Evolutionary conservation across 2,888 invertebrate genomes (phyloP).

Genomic region (Neuroscelio doddi): DNA sequence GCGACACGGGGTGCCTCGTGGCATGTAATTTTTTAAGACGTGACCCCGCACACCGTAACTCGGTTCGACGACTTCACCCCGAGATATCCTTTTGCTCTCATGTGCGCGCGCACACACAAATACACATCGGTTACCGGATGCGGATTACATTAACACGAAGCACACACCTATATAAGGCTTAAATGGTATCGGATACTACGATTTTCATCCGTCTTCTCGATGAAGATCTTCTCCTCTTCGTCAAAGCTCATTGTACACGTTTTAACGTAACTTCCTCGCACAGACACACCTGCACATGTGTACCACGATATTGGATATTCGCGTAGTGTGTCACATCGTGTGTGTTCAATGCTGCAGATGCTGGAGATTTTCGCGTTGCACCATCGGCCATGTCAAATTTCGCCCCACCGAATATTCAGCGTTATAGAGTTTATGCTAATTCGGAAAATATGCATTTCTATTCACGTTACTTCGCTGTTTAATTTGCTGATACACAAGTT

Average conservation of each 20-base stretch:
- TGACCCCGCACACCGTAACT: slow-evolving; percentile 51
- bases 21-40: slow-evolving; percentile 62
- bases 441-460: too few relatives aligned
- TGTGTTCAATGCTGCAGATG: not conserved
- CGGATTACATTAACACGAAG: slow-evolving; percentile 31
- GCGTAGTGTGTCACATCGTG: not conserved
- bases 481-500: too few relatives aligned
- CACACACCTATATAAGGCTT: slow-evolving; percentile 30
- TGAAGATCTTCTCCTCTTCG: slow-evolving; percentile 34
- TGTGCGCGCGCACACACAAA: not conserved
- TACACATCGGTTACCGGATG: slow-evolving; percentile 33
- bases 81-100: slow-evolving; percentile 18
- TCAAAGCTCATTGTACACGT: slow-evolving; percentile 32
- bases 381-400: not conserved
- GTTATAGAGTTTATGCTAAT: too few relatives aligned
- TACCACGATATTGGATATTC: not conserved
- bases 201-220: slow-evolving; percentile 36
- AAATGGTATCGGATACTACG: slow-evolving; percentile 39
- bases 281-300: not conserved
- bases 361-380: not conserved
- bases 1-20: slow-evolving; percentile 52
- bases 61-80: slow-evolving; percentile 43
- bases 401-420: not conserved
- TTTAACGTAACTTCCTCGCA: slow-evolving; percentile 10
- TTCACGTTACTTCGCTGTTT: too few relatives aligned